Conservation (phyloP, 2,888 invertebrate genomes). For the Neoascia interrupta region DNA sequence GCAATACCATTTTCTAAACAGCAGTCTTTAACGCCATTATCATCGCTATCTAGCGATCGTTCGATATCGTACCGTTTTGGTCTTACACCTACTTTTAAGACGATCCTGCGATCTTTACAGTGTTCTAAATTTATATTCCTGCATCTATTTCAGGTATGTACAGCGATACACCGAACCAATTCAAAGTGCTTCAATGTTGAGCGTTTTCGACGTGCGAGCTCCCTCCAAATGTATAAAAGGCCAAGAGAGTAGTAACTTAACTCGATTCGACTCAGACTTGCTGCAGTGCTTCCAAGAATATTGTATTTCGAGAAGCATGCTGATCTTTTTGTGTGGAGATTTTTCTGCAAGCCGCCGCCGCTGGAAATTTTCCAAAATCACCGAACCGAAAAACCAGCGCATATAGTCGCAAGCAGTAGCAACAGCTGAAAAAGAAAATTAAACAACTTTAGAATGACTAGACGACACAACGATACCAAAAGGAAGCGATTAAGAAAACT, state of each 20-base stretch:
- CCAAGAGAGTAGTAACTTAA: too few relatives aligned
- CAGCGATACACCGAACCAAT: too few relatives aligned
- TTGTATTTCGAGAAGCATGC: slow-evolving; percentile 52
- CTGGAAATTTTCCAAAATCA: slow-evolving; percentile 63
- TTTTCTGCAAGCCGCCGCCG: slow-evolving; percentile 31
- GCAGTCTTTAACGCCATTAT: slow-evolving; percentile 21
- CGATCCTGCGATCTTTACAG: slow-evolving; percentile 39
- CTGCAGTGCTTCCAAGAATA: slow-evolving; percentile 58
- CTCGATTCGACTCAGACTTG: slow-evolving; percentile 35
- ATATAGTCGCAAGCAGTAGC: not conserved
- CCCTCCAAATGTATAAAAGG: too few relatives aligned
- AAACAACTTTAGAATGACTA: slow-evolving; percentile 60
- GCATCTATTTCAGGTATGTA: slow-evolving; percentile 64
- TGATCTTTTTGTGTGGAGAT: not conserved
- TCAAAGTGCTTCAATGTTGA: slow-evolving; percentile 50
- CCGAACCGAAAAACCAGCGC: not conserved
- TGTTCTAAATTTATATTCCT: slow-evolving; percentile 58
- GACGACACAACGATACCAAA: slow-evolving; percentile 62
- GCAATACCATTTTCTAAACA: not conserved
- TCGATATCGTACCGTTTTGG: slow-evolving; percentile 16
- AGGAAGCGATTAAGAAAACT: slow-evolving; percentile 44
- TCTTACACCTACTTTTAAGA: too few relatives aligned
- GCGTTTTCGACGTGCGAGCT: slow-evolving; percentile 22
- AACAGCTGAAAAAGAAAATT: slow-evolving; percentile 32
- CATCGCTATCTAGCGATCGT: slow-evolving; percentile 16